Base-by-base conservation (phyloP, 2,113 vertebrate genomes). In the Pachypanchax playfairii region DNA sequence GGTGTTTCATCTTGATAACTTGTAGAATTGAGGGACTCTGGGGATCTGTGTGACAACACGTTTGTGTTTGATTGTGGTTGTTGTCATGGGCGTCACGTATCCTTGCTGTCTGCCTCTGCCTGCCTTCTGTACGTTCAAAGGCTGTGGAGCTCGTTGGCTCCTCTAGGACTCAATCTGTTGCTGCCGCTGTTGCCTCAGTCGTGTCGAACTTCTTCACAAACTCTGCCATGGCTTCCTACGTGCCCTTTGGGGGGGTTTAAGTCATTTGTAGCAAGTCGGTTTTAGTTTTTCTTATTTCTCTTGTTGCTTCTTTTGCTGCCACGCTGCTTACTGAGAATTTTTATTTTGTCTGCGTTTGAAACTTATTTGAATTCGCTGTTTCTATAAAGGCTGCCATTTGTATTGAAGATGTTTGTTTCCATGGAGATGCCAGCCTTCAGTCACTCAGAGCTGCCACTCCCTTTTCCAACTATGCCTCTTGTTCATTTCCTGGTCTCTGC, bases 61-160 rank as follows among this genome's bases (percentile, higher is more conserved):
- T 63, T 56, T 76, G 55, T 59, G 46, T 67, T 68, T 48, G 73
- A 70, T 49, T 76, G 62, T 31, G 38, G 57, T 39, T 70, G 57
- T 88, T 86, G 80, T 87, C 75, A 88, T 82, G 58, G 61, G 42
- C 82, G 83, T 82, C 87, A 88, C 82, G 84, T 87, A 78, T 60
- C 79, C 56, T 80, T 77, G 76, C 80, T 79, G 82, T 74, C 82
- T 84, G 77, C 65, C 63, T 70, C 75, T 65, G 72, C 68, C 46
- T 84, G 65, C 81, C 79, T 87, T 71, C 85, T 87, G 75, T 65
- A 78, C 70, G 82, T 90, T 87, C 75, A 87, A 86, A 86, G 76
- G 64, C 65, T 75, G 52, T 70, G 71, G 69, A 59, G 74, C 73
- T 68, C 54, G 0, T 44, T 53, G 55, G 77, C 61, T 83, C 83